phyloP scores from a whole-genome alignment of 2,888 invertebrate genomes.

The Aphodius sticticus region DNA sequence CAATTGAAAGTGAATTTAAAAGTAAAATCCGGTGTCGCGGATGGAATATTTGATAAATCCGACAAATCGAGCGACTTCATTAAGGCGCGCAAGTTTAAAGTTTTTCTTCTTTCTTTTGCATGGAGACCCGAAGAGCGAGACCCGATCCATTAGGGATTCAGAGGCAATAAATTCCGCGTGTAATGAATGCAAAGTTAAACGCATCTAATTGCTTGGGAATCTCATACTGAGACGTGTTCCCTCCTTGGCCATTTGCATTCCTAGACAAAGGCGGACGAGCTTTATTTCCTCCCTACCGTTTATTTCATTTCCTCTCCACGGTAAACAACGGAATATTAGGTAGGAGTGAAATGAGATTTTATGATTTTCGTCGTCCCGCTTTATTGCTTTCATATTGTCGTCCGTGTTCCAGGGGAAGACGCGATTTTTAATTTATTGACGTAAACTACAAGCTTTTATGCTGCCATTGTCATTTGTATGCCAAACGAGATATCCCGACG shows the following conservation, averaged over 20 bases:
- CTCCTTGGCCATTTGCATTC: background rate
- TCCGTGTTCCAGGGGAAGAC: background rate
- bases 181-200: slow-evolving; percentile 4
- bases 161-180: background rate
- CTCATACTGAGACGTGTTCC: slow-evolving; percentile 4
- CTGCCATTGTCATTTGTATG: background rate
- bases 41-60: slow-evolving; percentile 23
- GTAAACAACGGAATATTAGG: background rate
- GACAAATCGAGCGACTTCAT: slow-evolving; percentile 22
- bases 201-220: background rate
- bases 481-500: background rate
- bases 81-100: slow-evolving; percentile 5
- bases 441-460: background rate
- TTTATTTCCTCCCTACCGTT: background rate
- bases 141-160: background rate
- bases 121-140: background rate
- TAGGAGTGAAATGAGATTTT: background rate
- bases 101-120: background rate
- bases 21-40: slow-evolving; percentile 43
- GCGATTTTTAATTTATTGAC: background rate
- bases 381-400: background rate
- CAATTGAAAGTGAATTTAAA: slow-evolving; percentile 50
- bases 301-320: background rate
- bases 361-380: background rate
- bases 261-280: slow-evolving; percentile 4